A percentile compares a stretch with the other conserved stretches of the same genome.
phyloP scores from a whole-genome alignment of 2,113 vertebrate species.

The Thunnus thynnus region DNA sequence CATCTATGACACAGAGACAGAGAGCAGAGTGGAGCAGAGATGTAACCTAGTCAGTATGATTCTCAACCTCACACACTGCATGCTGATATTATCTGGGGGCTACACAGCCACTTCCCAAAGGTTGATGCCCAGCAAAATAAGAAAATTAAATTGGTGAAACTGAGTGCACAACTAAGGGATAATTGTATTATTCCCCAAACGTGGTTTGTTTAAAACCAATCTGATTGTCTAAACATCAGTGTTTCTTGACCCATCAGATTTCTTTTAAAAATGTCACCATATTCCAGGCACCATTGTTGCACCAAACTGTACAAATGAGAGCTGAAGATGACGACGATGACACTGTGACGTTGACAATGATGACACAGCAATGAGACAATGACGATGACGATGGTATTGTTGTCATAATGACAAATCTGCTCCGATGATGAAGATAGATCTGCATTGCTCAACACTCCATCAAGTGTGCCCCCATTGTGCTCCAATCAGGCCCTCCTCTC shows the following conservation, averaged over 20 bases:
- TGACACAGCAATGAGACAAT: slow-evolving; percentile 23
- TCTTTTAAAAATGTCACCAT: background rate
- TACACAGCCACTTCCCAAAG: too few species aligned
- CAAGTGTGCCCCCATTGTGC: slow-evolving; percentile 82
- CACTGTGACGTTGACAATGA: slow-evolving; percentile 19
- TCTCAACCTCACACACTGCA: too few species aligned
- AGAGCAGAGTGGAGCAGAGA: too few species aligned
- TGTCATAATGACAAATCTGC: slow-evolving; percentile 70
- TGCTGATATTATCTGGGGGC: too few species aligned
- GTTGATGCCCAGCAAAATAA: too few species aligned
- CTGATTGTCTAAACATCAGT: too few species aligned
- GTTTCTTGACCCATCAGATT: too few species aligned
- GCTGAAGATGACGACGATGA: slow-evolving; percentile 4
- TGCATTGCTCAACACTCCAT: slow-evolving; percentile 81
- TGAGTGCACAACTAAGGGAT: background rate
- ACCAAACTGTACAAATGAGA: background rate
- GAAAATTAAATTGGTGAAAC: background rate
- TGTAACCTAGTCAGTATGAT: too few species aligned
- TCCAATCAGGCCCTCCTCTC: slow-evolving; percentile 71
- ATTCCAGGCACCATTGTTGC: background rate
- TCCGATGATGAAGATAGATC: slow-evolving; percentile 74
- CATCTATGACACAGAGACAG: too few species aligned
- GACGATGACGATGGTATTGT: slow-evolving; percentile 46
- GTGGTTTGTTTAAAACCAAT: too few species aligned
- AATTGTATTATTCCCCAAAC: too few species aligned